Conservation (phyloP, 2,888 invertebrate genomes). For the Chrysolina haemoptera region DNA sequence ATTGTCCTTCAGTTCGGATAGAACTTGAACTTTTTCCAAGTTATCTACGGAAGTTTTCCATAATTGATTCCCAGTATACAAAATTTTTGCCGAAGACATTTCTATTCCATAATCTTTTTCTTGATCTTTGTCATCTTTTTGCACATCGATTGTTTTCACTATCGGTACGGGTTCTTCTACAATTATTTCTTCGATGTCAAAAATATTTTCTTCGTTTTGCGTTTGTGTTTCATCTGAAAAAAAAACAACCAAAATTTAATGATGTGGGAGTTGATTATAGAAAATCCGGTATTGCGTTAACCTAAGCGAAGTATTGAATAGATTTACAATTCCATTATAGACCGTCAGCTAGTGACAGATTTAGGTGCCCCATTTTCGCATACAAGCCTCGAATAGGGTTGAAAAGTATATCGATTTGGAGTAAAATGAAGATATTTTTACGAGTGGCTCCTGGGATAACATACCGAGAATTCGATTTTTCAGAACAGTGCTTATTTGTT, state of each 20-base stretch:
- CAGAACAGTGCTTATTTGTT: too few species aligned
- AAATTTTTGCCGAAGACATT: conserved; percentile 66
- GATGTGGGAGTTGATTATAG: not conserved
- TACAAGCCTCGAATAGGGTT: too few species aligned
- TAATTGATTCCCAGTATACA: conserved; percentile 84
- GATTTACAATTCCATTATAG: too few species aligned
- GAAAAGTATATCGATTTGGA: too few species aligned
- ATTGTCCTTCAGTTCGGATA: conserved; percentile 73
- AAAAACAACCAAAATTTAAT: not conserved
- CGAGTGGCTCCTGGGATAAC: too few species aligned
- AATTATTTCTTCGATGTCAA: conserved; percentile 33
- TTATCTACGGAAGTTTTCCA: conserved; percentile 78
- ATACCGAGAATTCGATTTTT: too few species aligned
- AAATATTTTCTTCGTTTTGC: conserved; percentile 13
- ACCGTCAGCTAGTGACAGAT: too few species aligned
- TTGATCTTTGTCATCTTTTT: not conserved
- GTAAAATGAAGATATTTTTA: too few species aligned
- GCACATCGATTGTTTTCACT: conserved; percentile 17
- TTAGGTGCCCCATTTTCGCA: too few species aligned
- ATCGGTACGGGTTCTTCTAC: conserved; percentile 35
- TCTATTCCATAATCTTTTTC: not conserved
- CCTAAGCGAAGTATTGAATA: too few species aligned
- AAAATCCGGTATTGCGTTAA: too few species aligned
- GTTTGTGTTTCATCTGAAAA: conserved; percentile 27
- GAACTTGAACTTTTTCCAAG: conserved; percentile 72